Evolutionary conservation across 2,888 invertebrate species (phyloP).

Genomic region (Rutpela maculata): DNA sequence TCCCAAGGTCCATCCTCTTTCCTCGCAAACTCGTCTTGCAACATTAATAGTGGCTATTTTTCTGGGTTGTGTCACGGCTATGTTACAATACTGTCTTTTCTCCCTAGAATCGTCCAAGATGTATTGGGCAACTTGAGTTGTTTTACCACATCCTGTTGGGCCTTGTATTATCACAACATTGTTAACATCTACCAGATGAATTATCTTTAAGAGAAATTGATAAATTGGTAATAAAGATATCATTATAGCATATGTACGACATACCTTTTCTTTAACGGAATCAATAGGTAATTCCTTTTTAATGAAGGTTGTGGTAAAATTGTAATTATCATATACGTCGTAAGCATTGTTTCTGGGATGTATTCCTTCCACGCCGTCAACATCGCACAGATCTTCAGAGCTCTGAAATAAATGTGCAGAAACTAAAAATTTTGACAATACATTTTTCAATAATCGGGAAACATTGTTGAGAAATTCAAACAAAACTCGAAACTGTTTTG

Average conservation of each 20-base stretch:
- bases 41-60: constrained; percentile 95
- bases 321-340: constrained; percentile 60
- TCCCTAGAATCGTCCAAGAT: constrained; percentile 87
- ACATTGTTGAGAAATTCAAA: too few relatives aligned
- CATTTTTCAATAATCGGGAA: too few relatives aligned
- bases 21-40: constrained; percentile 88
- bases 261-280: constrained; percentile 60
- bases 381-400: constrained; percentile 50
- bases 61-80: constrained; percentile 94
- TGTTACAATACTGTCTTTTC: constrained; percentile 84
- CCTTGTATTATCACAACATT: constrained; percentile 92
- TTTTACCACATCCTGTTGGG: constrained; percentile 96
- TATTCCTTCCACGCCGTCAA: constrained; percentile 54
- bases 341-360: constrained; percentile 50
- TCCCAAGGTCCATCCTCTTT: constrained; percentile 89
- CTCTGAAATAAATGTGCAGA: constrained; percentile 28
- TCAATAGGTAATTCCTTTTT: constrained; percentile 65
- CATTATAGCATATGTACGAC: not conserved
- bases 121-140: constrained; percentile 94
- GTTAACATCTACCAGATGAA: constrained; percentile 81
- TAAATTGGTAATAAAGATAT: not conserved
- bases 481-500: too few relatives aligned
- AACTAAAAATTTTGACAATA: too few relatives aligned
- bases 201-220: constrained; percentile 77
- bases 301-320: constrained; percentile 57